Base-by-base conservation (phyloP, 2,888 invertebrate species). In the Drosophila flavopinicola region DNA sequence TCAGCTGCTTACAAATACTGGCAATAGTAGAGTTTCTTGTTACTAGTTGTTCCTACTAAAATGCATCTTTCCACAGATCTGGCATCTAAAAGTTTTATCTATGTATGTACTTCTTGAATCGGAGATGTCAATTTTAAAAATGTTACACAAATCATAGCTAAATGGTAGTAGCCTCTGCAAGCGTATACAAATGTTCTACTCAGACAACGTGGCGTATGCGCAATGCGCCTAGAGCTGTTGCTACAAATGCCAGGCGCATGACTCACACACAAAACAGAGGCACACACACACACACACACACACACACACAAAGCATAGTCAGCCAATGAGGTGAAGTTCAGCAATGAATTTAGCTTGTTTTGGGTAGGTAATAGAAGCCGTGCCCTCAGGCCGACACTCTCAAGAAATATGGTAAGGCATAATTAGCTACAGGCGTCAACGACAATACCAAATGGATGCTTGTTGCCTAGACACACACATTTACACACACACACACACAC, bases 281-380 rank as follows among this genome's bases (percentile, higher is more conserved):
- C 42, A 35, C 20, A 29, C 13, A 45, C 13, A 37, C 32, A 15
- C 15, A 52, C 11, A 44, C 11, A 51, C 15, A 37, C 11, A 13
- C n/a, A 54, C 3, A 49, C n/a, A 33, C 35, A 23, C 48, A n/a
- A n/a, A n/a, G n/a, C n/a, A n/a, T n/a, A n/a, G n/a, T 20, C 11
- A 48, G 30, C 30, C 79, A 74, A 78, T 48, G 56, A 85, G 85
- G 78, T 83, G 83, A 83, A 83, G 83, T 83, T 83, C 83, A 83
- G 51, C 74, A 69, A 71, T 71, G 67, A 66, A 63, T 53, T 64
- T 68, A 20, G 9, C 9, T 9, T 7, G n/a, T 17, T 61, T 61
- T 63, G 49, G 56, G 38, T 41, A 60, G 63, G 65, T 64, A 70
- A 74, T 51, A 44, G 54, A 57, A 64, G 75, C 73, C 78, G 65